These are phyloP conservation scores for Phocoena sinus DNA, from an alignment of 2,113 vertebrate genomes.

Conservation along the genomic window DNA sequence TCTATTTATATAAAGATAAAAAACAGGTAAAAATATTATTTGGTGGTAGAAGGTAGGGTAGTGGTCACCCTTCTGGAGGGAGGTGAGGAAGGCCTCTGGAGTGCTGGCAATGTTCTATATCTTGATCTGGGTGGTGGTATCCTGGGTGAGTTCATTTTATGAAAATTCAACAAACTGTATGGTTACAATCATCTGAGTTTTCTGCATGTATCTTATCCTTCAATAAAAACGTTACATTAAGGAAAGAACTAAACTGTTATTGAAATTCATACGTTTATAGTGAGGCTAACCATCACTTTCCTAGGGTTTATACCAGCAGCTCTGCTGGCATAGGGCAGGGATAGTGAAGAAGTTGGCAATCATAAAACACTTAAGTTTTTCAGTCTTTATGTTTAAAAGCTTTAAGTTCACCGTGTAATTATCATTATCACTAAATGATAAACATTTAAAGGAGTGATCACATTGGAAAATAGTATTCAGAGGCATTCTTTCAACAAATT, in stretches of 20 bases:
- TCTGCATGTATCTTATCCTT: not conserved
- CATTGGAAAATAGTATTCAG: not conserved
- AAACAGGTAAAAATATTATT: not conserved
- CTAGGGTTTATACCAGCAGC: not conserved
- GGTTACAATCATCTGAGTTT: not conserved
- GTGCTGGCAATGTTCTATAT: not conserved
- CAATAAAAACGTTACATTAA: not conserved
- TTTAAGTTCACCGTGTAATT: not conserved
- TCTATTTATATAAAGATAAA: not conserved
- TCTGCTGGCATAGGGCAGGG: not conserved
- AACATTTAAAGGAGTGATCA: not conserved
- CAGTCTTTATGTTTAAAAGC: not conserved
- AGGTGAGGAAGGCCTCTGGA: not conserved
- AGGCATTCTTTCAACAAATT: not conserved
- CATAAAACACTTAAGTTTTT: not conserved
- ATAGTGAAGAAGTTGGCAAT: not conserved
- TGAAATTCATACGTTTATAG: not conserved
- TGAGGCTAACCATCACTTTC: not conserved
- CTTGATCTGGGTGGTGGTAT: not conserved
- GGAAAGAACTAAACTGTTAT: not conserved
- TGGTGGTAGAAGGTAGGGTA: not conserved
- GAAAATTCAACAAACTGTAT: not conserved
- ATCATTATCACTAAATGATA: not conserved
- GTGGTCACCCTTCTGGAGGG: not conserved
- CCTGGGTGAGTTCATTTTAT: not conserved